Evolutionary conservation across 2,797 vertebrate species (phyloP), one percentile per base, ranked within the genome.

Genomic region (Propithecus deckenii): DNA sequence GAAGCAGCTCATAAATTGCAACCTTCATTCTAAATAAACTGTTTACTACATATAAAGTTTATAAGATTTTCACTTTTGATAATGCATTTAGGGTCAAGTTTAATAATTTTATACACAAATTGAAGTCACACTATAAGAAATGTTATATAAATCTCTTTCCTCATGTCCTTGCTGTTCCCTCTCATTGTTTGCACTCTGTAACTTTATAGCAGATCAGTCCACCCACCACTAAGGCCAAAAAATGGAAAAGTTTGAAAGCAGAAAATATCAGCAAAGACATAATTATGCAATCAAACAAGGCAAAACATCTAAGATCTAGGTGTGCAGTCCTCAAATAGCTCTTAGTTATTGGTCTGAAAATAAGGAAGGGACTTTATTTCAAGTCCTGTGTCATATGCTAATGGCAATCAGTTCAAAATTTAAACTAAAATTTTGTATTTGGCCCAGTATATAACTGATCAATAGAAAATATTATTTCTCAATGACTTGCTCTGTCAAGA

Each of bases 381-480:
- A 91, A 86, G 35, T 57, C 4, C 46, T 71, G 10, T 65, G 20
- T 92, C 71, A 35, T 79, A 28, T 35, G 41, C 43, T 86, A 91
- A 78, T 32, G 50, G 28, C 17, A 85, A 61, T 57, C 28, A 23
- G 41, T 76, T 85, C 69, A 94, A 93, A 95, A 14, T 67, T 59
- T 43, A 69, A 92, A 87, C 48, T 87, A 89, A 79, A 87, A 86
- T 59, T n/a, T 91, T 48, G 4, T 43, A 63, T 88, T 76, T 87
- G 7, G 14, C 28, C 28, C 30, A 41, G 14, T 28, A 72, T 75
- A 35, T 35, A 35, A 78, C 38, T 41, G 46, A 87, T 43, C 69
- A 35, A 55, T 61, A 92, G 14, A 86, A 91, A 94, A 89, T 72
- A 75, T 18, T 89, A 69, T 28, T 93, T 78, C 38, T 88, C 25